Conservation (phyloP, 2,888 invertebrate species). For the Melinopterus prodromus region DNA sequence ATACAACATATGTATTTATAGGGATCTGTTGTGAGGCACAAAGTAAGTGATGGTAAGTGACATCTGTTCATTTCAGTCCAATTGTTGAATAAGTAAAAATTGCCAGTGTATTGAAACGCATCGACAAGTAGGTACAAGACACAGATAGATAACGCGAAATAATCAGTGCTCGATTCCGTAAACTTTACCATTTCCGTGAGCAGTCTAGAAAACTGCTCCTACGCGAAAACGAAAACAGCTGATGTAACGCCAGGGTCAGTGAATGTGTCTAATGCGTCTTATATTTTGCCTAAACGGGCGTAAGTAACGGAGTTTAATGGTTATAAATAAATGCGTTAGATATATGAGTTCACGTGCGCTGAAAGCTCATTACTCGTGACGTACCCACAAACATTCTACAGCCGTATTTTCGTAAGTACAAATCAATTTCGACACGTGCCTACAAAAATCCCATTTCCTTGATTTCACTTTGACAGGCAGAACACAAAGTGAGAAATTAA, state of each 20-base stretch:
- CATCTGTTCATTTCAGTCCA: background rate
- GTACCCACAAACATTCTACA: background rate
- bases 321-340: slow-evolving; percentile 22
- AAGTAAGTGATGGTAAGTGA: background rate
- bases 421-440: slow-evolving; percentile 4
- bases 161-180: background rate
- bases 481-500: background rate
- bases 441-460: background rate
- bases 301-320: slow-evolving; percentile 15
- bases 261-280: slow-evolving; percentile 44
- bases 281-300: slow-evolving; percentile 31
- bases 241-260: slow-evolving; percentile 25
- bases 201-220: background rate
- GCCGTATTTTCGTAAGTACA: background rate
- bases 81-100: slow-evolving; percentile 4
- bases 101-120: slow-evolving; percentile 4
- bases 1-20: background rate
- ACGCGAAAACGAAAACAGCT: slow-evolving; percentile 4
- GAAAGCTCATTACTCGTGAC: slow-evolving; percentile 14
- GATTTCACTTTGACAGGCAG: background rate
- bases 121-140: background rate
- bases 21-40: background rate
- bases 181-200: background rate
- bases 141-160: background rate
- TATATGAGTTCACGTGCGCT: slow-evolving; percentile 17